Conservation (phyloP, 2,113 vertebrate species). For the Callionymus lyra region DNA sequence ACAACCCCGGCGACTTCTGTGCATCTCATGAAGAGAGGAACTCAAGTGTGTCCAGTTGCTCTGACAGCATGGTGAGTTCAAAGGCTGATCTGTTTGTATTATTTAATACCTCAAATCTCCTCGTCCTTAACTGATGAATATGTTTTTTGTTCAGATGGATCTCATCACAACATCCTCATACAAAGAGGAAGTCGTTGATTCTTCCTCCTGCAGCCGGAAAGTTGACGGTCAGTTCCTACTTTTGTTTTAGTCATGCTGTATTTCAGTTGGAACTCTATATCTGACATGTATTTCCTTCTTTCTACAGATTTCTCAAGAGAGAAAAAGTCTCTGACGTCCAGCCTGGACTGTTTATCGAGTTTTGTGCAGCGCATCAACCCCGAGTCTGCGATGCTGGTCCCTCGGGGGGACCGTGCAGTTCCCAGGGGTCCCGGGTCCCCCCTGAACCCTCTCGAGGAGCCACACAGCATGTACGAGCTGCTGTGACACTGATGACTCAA, state of each 20-base stretch:
- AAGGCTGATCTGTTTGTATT: constrained; percentile 26
- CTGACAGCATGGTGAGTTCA: constrained; percentile 84
- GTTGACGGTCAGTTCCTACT: constrained; percentile 28
- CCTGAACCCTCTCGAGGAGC: constrained; percentile 9
- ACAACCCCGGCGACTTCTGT: constrained; percentile 77
- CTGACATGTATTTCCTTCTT: background rate
- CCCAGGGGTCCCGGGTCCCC: constrained; percentile 39
- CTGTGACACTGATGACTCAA: constrained; percentile 3
- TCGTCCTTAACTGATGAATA: background rate
- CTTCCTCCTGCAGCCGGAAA: constrained; percentile 18
- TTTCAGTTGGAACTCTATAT: too few species aligned
- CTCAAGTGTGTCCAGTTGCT: constrained; percentile 87
- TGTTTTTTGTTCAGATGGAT: constrained; percentile 28
- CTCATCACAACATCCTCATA: constrained; percentile 27
- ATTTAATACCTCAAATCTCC: too few species aligned
- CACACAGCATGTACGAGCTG: constrained; percentile 17
- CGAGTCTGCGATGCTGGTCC: constrained; percentile 10
- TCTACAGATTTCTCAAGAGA: constrained; percentile 19
- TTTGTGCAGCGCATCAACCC: constrained; percentile 86
- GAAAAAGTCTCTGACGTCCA: constrained; percentile 77
- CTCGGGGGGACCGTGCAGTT: constrained; percentile 38
- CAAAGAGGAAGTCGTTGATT: constrained; percentile 22
- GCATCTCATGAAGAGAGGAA: constrained; percentile 78
- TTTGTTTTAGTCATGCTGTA: background rate
- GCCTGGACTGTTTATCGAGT: constrained; percentile 90